These are phyloP conservation scores for Heteromurus nitidus DNA, from an alignment of 2,888 invertebrate species.

Conservation along the genomic window DNA sequence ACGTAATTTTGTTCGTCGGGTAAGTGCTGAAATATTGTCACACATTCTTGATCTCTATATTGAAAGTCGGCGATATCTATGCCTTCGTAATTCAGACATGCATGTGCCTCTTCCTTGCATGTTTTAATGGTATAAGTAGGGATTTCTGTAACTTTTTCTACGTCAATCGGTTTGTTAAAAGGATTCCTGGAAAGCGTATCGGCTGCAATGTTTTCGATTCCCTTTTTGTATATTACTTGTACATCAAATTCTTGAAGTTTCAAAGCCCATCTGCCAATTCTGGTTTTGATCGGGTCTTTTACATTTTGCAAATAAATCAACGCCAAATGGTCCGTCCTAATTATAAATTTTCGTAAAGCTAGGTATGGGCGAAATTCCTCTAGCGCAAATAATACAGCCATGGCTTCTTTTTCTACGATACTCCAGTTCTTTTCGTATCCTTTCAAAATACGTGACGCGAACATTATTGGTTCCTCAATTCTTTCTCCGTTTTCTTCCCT, in stretches of 20 bases:
- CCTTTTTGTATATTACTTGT: slow-evolving; percentile 13
- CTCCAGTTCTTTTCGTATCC: slow-evolving; percentile 7
- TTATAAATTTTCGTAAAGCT: slow-evolving; percentile 51
- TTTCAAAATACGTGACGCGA: neutral
- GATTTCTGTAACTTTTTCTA: neutral
- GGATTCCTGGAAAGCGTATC: slow-evolving; percentile 53
- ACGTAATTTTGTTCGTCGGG: neutral
- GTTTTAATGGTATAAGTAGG: neutral
- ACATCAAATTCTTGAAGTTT: slow-evolving; percentile 45
- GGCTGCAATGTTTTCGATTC: slow-evolving; percentile 24
- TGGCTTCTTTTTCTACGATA: slow-evolving; percentile 62
- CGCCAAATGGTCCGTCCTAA: slow-evolving; percentile 66
- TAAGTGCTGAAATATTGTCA: neutral
- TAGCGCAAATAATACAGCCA: slow-evolving; percentile 65
- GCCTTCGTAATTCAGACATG: neutral
- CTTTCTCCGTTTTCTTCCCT: neutral
- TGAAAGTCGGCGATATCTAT: neutral
- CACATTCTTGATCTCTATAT: neutral
- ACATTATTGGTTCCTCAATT: neutral
- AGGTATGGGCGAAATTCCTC: slow-evolving; percentile 66
- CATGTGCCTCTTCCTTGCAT: neutral
- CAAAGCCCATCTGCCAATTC: slow-evolving; percentile 52
- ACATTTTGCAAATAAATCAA: slow-evolving; percentile 42
- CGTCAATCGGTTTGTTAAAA: neutral
- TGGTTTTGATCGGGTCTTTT: slow-evolving; percentile 24